phyloP scores from a whole-genome alignment of 2,888 invertebrate genomes.

The Pedicia rivosa region DNA sequence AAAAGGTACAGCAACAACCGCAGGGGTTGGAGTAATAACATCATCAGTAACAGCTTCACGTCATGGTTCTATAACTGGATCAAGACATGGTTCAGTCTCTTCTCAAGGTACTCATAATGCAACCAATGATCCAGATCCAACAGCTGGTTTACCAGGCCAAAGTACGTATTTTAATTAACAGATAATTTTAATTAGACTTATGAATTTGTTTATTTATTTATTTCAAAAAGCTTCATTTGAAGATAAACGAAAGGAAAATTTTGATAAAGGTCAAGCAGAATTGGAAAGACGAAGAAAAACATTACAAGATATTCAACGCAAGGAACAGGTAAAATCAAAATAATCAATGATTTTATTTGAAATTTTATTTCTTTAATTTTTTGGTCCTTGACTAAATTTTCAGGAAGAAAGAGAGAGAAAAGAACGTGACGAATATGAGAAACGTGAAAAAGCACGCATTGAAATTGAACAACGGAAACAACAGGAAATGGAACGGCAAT shows the following conservation, averaged over 20 bases:
- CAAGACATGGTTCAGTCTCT: constrained; percentile 36
- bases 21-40: constrained; percentile 27
- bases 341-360: too few species aligned
- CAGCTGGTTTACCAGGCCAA: constrained; percentile 33
- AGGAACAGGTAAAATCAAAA: too few species aligned
- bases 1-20: constrained; percentile 22
- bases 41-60: constrained; percentile 27
- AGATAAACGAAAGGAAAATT: constrained; percentile 92
- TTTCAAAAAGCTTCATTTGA: constrained; percentile 56
- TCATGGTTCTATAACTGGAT: constrained; percentile 13
- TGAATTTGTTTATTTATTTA: constrained; percentile 4
- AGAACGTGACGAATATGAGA: constrained; percentile 79
- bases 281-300: constrained; percentile 78
- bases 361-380: too few species aligned
- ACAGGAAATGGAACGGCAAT: constrained; percentile 70
- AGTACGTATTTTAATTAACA: constrained; percentile 21
- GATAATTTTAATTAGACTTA: constrained; percentile 4
- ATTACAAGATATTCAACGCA: constrained; percentile 75
- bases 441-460: constrained; percentile 61
- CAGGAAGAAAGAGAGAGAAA: constrained; percentile 87
- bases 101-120: constrained; percentile 32
- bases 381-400: too few species aligned
- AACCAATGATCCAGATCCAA: constrained; percentile 30
- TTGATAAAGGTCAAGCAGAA: constrained; percentile 95
- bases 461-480: constrained; percentile 64